Evolutionary conservation across 2,113 vertebrate genomes (phyloP).

Genomic region (Actenoides lindsayi): DNA sequence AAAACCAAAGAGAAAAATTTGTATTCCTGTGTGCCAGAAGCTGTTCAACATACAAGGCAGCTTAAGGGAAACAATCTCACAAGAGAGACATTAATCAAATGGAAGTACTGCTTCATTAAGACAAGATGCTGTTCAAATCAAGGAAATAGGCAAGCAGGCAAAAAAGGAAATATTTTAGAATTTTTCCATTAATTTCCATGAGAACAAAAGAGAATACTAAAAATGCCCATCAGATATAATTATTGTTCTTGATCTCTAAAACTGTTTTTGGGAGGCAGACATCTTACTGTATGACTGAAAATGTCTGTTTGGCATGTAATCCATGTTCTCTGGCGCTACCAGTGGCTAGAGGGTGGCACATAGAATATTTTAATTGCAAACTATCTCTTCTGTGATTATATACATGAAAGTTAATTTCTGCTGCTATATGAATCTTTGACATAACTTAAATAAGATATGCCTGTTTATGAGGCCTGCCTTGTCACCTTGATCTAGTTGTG

Average conservation of each 20-base stretch:
- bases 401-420: background rate
- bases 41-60: background rate
- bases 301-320: background rate
- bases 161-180: background rate
- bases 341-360: background rate
- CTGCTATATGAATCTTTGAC: background rate
- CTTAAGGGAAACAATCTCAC: background rate
- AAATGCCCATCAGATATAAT: background rate
- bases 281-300: background rate
- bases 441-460: background rate
- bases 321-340: background rate
- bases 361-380: background rate
- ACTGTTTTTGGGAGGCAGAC: background rate
- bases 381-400: background rate
- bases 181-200: background rate
- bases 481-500: background rate
- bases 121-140: background rate
- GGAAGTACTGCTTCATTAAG: background rate
- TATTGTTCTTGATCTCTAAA: background rate
- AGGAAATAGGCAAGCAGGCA: background rate
- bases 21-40: background rate
- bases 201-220: background rate
- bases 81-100: background rate
- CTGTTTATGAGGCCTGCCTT: background rate
- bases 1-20: background rate